Base-by-base conservation (phyloP, 2,113 vertebrate species). In the Uria lomvia region DNA sequence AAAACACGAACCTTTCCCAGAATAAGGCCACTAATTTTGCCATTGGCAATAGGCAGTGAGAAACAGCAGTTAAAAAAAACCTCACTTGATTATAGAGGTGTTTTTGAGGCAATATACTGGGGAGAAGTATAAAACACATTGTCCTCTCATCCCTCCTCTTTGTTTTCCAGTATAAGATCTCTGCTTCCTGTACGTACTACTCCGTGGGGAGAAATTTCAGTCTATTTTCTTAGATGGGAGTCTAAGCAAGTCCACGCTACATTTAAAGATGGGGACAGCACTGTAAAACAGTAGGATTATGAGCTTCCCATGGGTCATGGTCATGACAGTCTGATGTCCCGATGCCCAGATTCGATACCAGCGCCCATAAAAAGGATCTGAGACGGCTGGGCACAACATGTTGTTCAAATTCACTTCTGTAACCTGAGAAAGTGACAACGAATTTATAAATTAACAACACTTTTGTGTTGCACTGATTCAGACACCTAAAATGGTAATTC, bases 401-500 rank as follows among this genome's bases (percentile, higher is more conserved):
- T 99, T 99, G 98, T 99, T 99, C 97, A 99, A 98, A 97, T 99
- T 99, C 96, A 99, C 99, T 98, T 99, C 99, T 1, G 99, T 99
- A 77, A 98, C 98, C 99, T 99, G 98, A 63, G 88, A 43, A 94
- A 92, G 83, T 6, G 52, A 91, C 74, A 88, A 88, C 14, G 85
- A 34, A 73, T 77, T 42, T 50, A 88, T 38, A 63, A 76, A 76
- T 95, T 70, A 74, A 76, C 26, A 45, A 2, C 43, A 52, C 56
- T 67, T 83, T 75, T 68, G 40, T 29, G 65, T 47, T 72, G 40
- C 27, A 29, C 9, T 9, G 21, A 59, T 77, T 92, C 63, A 87
- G 73, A 81, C n/a, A 68, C 56, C 29, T 63, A 52, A 89, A 87
- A 29, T 0, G 8, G 60, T 53, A 67, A 91, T 78, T 83, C 12